Percentiles rank a stretch among this genome's conserved stretches.
Conservation (phyloP, 2,113 vertebrate species). For the Tympanuchus pallidicinctus region DNA sequence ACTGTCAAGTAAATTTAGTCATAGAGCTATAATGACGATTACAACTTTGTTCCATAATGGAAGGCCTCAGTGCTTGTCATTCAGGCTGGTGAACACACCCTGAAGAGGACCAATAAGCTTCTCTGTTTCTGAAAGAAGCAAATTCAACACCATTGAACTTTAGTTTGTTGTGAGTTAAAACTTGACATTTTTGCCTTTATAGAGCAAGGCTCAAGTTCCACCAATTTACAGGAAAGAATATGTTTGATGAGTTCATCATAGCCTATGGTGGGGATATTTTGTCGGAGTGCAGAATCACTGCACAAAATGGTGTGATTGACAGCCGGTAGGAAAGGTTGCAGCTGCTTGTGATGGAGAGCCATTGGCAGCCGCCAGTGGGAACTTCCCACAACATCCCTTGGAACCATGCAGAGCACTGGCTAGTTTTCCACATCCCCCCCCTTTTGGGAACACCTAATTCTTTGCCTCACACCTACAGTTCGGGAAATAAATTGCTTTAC, state of each 20-base stretch:
- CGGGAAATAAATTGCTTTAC: background rate
- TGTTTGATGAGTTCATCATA: background rate
- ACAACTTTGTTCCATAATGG: background rate
- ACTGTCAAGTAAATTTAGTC: background rate
- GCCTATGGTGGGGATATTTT: background rate
- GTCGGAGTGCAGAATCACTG: background rate
- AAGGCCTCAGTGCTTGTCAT: background rate
- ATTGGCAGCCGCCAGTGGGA: background rate
- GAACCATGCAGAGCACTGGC: accelerated
- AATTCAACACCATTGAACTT: background rate
- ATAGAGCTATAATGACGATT: background rate
- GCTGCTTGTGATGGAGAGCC: conserved; percentile 25
- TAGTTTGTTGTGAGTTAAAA: background rate
- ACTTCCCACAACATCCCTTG: background rate
- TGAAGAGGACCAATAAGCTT: background rate
- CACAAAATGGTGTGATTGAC: conserved; percentile 34
- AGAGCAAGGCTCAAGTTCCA: background rate
- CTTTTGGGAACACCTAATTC: background rate
- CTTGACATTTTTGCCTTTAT: background rate
- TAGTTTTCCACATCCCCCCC: background rate
- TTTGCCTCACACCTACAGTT: background rate
- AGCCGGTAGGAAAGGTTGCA: conserved; percentile 41
- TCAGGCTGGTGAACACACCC: background rate
- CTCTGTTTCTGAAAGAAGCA: background rate
- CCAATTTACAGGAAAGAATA: background rate